Base-by-base conservation (phyloP, 1,140 invertebrate species). In the Cecropterus lyciades region DNA sequence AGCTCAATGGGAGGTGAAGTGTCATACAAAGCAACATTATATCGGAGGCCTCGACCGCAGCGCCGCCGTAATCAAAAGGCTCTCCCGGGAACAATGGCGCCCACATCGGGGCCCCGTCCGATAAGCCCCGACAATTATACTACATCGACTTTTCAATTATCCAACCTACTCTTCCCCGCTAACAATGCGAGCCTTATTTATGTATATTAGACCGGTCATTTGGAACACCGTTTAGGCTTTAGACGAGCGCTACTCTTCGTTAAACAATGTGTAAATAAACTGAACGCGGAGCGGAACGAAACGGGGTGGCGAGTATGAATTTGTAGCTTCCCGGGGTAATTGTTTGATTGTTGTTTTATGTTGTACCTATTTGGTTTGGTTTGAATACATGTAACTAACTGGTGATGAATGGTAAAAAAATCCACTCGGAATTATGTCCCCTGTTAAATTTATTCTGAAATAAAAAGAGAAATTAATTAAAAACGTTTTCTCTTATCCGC, bases 71-170 rank as follows among this genome's bases (percentile, higher is more conserved):
- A 89, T 91, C 85, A 89, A 89, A 91, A 91, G 87, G 80, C 84
- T 84, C 85, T 87, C 86, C 63, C 45, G 85, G 83, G 85, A 88
- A 91, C 89, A 91, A 91, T 91, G 75, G 87, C 84, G 78, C 89
- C 89, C 89, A 87, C 89, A 91, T 91, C 81, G 82, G 79, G 81
- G 72, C 68, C 77, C 77, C 72, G 79, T 56, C 81, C 86, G 89
- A 91, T 91, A 91, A 91, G 87, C 89, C 86, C 75, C 85, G 82
- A 86, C 87, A 89, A 91, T 89, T 91, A 91, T 91, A 89, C 85
- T 85, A 91, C 87, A 91, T 89, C 87, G 86, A 91, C 86, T 91
- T 91, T 91, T 91, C 89, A 91, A 91, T 91, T 91, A 91, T 88
- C 84, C 85, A 78, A 77, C 76, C 82, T 81, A 81, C 78, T 88